Conservation (phyloP, 2,797 vertebrate species). For the Falco berigora region DNA sequence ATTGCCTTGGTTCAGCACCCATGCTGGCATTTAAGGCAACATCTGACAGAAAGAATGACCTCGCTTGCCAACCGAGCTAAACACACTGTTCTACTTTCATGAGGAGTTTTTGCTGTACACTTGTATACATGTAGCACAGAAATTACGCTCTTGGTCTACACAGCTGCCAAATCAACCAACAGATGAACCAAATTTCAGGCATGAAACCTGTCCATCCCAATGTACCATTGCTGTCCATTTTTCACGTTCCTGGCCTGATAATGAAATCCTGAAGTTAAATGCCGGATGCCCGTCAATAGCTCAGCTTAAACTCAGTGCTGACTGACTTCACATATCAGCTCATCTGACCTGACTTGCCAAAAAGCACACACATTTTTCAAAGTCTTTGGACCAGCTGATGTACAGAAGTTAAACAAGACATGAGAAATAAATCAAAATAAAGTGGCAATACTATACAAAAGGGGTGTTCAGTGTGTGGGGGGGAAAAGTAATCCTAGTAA, state of each 20-base stretch:
- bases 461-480: background rate
- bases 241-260: background rate
- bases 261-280: background rate
- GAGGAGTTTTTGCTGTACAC: background rate
- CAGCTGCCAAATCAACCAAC: background rate
- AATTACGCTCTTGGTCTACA: background rate
- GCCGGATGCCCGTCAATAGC: background rate
- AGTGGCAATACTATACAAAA: background rate
- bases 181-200: background rate
- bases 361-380: background rate
- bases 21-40: background rate
- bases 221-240: background rate
- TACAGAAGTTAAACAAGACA: background rate
- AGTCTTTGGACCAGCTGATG: background rate
- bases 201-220: background rate
- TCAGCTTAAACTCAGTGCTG: background rate
- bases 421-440: background rate
- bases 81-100: rapidly evolving
- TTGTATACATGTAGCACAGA: rapidly evolving
- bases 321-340: background rate
- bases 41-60: background rate
- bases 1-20: background rate
- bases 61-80: background rate
- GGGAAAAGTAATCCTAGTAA: background rate
- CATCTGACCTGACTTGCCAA: background rate